Percentiles rank a stretch among this genome's conserved stretches.
Conservation (phyloP, 1,140 invertebrate species). For the Sweltsa coloradensis region DNA sequence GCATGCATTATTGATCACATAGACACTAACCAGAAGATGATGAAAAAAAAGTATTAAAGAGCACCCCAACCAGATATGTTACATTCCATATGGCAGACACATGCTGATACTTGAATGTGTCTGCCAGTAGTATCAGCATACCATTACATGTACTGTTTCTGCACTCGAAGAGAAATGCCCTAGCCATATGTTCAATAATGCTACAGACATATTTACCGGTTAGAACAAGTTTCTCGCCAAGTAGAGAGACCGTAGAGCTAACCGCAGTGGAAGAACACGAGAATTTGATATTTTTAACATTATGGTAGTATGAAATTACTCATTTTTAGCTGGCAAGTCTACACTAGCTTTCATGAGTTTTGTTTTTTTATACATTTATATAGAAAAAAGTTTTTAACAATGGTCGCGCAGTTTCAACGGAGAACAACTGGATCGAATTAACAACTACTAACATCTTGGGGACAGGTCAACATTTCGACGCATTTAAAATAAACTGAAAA, state of each 20-base stretch:
- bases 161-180: no score
- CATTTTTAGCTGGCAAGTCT: slow-evolving; percentile 8
- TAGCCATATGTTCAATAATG: no score
- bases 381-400: slow-evolving; percentile 17
- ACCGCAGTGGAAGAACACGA: slow-evolving; percentile 16
- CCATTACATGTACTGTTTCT: no score
- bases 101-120: slow-evolving; percentile 12
- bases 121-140: no score
- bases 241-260: no score
- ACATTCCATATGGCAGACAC: slow-evolving; percentile 8
- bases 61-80: slow-evolving; percentile 12
- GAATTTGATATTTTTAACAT: slow-evolving; percentile 14
- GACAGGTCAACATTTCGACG: no score
- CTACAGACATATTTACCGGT: no score
- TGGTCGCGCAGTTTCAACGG: slow-evolving; percentile 11
- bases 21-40: background rate
- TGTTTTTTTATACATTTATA: slow-evolving; percentile 15
- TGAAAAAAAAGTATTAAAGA: slow-evolving; percentile 5
- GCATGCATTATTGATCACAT: slow-evolving; percentile 3
- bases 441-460: no score
- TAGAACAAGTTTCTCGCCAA: no score
- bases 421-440: slow-evolving; percentile 15
- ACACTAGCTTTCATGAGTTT: slow-evolving; percentile 13
- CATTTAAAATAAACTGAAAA: no score
- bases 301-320: slow-evolving; percentile 16